Base-by-base conservation (phyloP, 1,140 invertebrate species). In the Hirudo medicinalis region DNA sequence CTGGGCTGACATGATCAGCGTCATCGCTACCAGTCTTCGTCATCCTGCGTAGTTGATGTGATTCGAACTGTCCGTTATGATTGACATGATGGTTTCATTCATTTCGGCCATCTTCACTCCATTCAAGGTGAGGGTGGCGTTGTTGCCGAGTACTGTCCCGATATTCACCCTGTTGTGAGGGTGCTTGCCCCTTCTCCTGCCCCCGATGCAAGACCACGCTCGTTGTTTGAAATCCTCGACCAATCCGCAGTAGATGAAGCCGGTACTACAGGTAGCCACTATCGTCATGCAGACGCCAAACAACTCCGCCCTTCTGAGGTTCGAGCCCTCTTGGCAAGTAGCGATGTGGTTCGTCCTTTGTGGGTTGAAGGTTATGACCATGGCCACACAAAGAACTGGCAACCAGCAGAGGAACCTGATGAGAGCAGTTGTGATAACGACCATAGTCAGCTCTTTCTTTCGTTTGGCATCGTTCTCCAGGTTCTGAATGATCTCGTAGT, bases 81-180 rank as follows among this genome's bases (percentile, higher is more conserved):
- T 73, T 17, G 72, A 73, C 72, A 73, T 55, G 32, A 73, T 73
- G 13, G 72, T 73, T 40, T 73, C 72, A 67, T 73, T 73, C 67
- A 73, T 69, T 25, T 73, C 72, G 25, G 72, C 69, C 20, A 22
- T 32, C 29, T 63, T 43, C 19, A 25, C 68, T 20, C 69, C 72
- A 19, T 32, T 63, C 57, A 63, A 20, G 3, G 57, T 22, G 22
- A 63, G 57, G 11, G 57, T 63, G 9, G 57, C 57, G 22, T 22
- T 63, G 22, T 32, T 63, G 57, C 57, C 29, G 29, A 63, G 57
- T 1, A 32, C 57, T 6, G 29, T 32, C 11, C 22, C 29, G 11
- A 63, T 63, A 6, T 63, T 32, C 11, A 25, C 57, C 57, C 57
- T 63, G 8, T 63, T 63, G 57, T 25, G 22, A 13, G 57, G 57